These are phyloP conservation scores for Myotis findleyi DNA, from an alignment of 2,797 vertebrate genomes.

Conservation along the genomic window DNA sequence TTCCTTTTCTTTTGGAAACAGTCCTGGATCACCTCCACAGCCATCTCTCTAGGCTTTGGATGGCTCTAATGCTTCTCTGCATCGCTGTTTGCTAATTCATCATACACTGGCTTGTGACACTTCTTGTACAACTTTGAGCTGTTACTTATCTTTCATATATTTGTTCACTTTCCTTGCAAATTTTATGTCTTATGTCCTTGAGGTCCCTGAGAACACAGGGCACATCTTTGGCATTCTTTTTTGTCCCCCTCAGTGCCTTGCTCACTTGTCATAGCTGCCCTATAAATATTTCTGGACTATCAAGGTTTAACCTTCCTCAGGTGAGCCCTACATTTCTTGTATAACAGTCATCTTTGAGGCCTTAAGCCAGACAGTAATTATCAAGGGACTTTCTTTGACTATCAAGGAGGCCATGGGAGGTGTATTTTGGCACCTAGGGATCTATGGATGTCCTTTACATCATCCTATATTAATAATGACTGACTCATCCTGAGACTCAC, in stretches of 20 bases:
- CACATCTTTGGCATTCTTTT: not conserved
- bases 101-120: not conserved
- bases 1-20: not conserved
- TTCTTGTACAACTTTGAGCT: not conserved
- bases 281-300: constrained; percentile 29
- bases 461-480: not conserved
- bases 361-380: not conserved
- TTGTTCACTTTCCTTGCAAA: not conserved
- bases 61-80: not conserved
- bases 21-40: not conserved
- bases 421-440: not conserved
- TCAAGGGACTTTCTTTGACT: not conserved
- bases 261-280: constrained; percentile 27
- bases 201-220: not conserved
- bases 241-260: not conserved
- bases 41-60: not conserved
- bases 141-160: constrained; percentile 10
- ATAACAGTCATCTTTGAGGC: not conserved
- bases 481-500: not conserved
- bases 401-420: not conserved
- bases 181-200: constrained; percentile 33
- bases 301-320: constrained; percentile 11
- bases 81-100: not conserved
- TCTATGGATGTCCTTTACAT: not conserved
- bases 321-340: not conserved